Base-by-base conservation (phyloP, 2,797 vertebrate species). In the Eleutherodactylus coqui region DNA sequence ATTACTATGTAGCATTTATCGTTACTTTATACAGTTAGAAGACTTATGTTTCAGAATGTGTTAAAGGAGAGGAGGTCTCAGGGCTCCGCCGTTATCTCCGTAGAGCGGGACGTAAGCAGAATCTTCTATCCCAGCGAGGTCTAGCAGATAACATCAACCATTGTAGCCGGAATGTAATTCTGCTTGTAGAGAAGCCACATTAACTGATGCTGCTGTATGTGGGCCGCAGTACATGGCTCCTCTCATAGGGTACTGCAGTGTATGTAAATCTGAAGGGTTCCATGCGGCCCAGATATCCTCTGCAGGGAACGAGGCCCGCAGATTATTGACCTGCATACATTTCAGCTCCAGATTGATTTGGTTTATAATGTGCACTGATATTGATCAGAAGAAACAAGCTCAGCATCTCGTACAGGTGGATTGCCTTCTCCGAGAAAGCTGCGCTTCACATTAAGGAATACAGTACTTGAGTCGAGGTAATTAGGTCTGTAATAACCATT, bases 311-410 rank as follows among this genome's bases (percentile, higher is more conserved):
- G 60, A 79, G 79, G 49, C 49, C 78, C 64, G 60, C 41, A 83
- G 64, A 36, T 60, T 87, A 87, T 87, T 83, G 85, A 87, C 73
- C 58, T 83, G 85, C 79, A 83, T 87, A 87, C 81, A 87, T 79
- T 83, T 73, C 85, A 72, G 62, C 75, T 32, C 60, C 75, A 72
- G 79, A 86, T 86, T 86, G 85, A 86, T 82, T 86, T 75, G 36
- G 45, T 47, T 77, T 82, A 82, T 86, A 86, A 86, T 86, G 62
- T 45, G 73, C 79, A 77, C 49, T 45, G 73, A 32, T 86, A 86
- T 86, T 83, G 85, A 87, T 87, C 75, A 72, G 80, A 75, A 62
- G 45, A 24, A 82, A 76, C 62, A 69, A 47, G 75, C 62, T 79
- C 27, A 72, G 81, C 80, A 78, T 58, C 62, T 72, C 51, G 29